A percentile compares a stretch with the other conserved stretches of the same genome.
Evolutionary conservation across 2,113 vertebrate species (phyloP).

Genomic region (Podilymbus podiceps): DNA sequence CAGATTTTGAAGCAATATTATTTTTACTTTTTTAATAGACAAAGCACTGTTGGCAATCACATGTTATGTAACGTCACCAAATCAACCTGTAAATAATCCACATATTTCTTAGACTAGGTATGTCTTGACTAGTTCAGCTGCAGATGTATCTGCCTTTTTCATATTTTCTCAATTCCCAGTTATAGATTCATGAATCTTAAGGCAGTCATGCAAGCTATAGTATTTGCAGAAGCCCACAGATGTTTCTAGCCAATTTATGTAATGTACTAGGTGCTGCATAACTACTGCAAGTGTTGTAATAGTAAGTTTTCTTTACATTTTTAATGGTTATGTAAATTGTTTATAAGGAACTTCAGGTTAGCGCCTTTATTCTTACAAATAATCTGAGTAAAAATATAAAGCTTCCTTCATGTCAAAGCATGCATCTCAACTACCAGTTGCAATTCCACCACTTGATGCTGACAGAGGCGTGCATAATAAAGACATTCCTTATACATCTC

Average conservation of each 20-base stretch:
- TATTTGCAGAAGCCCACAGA: not conserved
- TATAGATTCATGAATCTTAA: not conserved
- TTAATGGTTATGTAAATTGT: not conserved
- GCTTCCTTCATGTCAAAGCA: not conserved
- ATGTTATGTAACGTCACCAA: not conserved
- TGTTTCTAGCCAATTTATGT: not conserved
- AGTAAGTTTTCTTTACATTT: not conserved
- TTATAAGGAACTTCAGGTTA: not conserved
- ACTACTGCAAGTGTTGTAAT: not conserved
- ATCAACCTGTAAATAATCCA: not conserved
- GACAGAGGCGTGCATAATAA: not conserved
- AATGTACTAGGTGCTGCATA: not conserved
- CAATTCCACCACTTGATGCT: not conserved
- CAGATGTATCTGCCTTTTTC: not conserved
- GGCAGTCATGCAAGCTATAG: not conserved
- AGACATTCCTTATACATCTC: not conserved
- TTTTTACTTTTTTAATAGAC: not conserved
- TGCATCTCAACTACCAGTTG: not conserved
- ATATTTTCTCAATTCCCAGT: not conserved
- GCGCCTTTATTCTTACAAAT: not conserved
- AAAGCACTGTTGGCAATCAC: not conserved
- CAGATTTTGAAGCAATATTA: conserved; percentile 21
- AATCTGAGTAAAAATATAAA: not conserved
- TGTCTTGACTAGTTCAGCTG: not conserved
- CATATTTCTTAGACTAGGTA: not conserved